These are phyloP conservation scores for Bibio marci DNA, from an alignment of 2,888 invertebrate genomes.

Conservation along the genomic window DNA sequence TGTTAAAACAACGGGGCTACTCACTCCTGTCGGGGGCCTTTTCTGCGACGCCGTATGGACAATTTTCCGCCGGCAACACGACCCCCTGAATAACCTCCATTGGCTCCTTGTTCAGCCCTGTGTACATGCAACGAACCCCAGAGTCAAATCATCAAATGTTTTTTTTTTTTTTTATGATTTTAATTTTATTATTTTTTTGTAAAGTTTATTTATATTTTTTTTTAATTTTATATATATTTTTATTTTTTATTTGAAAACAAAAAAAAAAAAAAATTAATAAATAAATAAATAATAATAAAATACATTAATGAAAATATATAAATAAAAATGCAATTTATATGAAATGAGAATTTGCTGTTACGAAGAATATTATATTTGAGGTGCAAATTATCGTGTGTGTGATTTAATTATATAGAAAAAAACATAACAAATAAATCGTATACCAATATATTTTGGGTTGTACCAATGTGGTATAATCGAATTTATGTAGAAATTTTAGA, in stretches of 20 bases:
- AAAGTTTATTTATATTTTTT: not conserved
- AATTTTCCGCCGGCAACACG: slow-evolving; percentile 12
- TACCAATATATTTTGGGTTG: no score
- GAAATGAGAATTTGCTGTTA: not conserved
- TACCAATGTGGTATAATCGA: no score
- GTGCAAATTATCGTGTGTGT: no score
- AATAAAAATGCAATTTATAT: no score
- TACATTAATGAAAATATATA: no score
- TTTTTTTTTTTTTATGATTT: slow-evolving; percentile 1
- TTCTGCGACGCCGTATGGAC: slow-evolving; percentile 14
- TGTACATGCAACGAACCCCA: slow-evolving; percentile 7
- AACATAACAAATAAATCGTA: no score
- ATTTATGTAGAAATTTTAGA: no score
- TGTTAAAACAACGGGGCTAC: slow-evolving; percentile 9
- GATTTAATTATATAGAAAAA: no score
- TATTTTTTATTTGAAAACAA: no score
- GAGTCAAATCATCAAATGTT: slow-evolving; percentile 4
- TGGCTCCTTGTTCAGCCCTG: slow-evolving; percentile 13
- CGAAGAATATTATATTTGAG: no score
- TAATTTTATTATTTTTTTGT: not conserved
- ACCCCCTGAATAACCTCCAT: slow-evolving; percentile 8
- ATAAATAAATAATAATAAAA: no score
- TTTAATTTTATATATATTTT: not conserved
- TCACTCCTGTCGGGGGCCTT: slow-evolving; percentile 15
- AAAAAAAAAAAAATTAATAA: not conserved